phyloP scores from a whole-genome alignment of 2,797 vertebrate species.

The Hafferia zeledoni region DNA sequence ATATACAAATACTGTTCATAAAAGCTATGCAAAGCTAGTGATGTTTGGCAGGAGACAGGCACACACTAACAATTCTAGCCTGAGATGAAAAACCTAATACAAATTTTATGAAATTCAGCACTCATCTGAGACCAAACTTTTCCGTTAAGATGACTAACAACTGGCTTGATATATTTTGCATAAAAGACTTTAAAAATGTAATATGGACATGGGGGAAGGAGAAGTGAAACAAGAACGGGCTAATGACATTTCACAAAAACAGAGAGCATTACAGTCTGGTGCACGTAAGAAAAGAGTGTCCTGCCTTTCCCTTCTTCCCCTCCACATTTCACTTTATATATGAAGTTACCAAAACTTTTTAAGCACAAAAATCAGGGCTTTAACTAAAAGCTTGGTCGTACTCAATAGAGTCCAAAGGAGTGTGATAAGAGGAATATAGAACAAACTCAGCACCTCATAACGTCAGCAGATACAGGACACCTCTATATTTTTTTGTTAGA shows the following conservation, averaged over 20 bases:
- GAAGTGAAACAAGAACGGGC: conserved; percentile 65
- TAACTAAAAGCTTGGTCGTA: not conserved
- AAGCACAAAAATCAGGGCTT: not conserved
- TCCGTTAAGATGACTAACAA: conserved; percentile 37
- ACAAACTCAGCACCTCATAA: not conserved
- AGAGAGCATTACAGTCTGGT: not conserved
- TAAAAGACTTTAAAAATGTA: not conserved
- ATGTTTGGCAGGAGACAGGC: not conserved
- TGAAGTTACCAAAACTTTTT: not conserved
- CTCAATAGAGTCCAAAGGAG: not conserved
- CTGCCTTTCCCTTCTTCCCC: not conserved
- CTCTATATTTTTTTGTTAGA: not conserved
- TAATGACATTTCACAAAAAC: conserved; percentile 12
- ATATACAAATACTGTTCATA: not conserved
- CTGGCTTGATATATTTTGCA: conserved; percentile 30
- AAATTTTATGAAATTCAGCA: not conserved
- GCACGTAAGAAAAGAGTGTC: not conserved
- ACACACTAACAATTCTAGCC: not conserved
- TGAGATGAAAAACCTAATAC: not conserved
- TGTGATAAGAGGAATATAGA: not conserved
- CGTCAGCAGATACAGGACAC: not conserved
- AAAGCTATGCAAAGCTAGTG: not conserved
- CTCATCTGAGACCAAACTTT: not conserved
- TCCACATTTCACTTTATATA: not conserved
- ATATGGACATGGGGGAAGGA: conserved; percentile 14